Evolutionary conservation across 2,888 invertebrate genomes (phyloP), one percentile per base, ranked within the genome.

Genomic region (Acanthosoma haemorrhoidale): DNA sequence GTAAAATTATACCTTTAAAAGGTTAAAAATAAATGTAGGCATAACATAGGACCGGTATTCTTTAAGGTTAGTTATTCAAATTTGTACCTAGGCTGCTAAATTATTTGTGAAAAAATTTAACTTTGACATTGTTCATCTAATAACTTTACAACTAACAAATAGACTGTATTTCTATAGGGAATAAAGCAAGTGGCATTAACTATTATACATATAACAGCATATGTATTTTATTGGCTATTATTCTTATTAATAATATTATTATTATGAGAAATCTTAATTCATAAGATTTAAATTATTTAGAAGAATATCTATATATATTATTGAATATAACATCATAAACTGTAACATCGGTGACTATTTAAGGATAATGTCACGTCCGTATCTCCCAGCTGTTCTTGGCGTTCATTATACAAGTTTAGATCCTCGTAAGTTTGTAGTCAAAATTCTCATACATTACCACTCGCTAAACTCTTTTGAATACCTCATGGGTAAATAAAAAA

Each of bases 101-200:
- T 41, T 64, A 64, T 64, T 39, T 16, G 64, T 29, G 64, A 64
- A 64, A 36, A 63, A 64, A 64, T 64, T 39, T 64, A 64, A 64
- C 39, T 18, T 21, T 64, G 64, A 64, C 64, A 64, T 64, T 64
- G 64, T 64, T 64, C 38, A 41, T 29, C 64, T 64, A 63, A 31
- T 66, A 43, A 36, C n/a, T 57, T 36, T 66, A 66, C 70, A 66
- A 59, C 64, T 66, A 70, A 70, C 66, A 58, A 70, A 58, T 59
- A 66, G 25, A 70, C 67, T 43, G 70, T 66, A 58, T n/a, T 34
- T 66, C 70, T 70, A 58, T 57, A 70, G 67, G 70, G 70, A 70
- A 70, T 67, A 71, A 73, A 73, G 73, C 73, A 73, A 71, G 71
- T 73, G 71, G 69, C 73, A 71, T 69, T 70, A 69, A 72, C 71